Conservation (phyloP, 2,113 vertebrate genomes). For the Sebastes schlegelii region DNA sequence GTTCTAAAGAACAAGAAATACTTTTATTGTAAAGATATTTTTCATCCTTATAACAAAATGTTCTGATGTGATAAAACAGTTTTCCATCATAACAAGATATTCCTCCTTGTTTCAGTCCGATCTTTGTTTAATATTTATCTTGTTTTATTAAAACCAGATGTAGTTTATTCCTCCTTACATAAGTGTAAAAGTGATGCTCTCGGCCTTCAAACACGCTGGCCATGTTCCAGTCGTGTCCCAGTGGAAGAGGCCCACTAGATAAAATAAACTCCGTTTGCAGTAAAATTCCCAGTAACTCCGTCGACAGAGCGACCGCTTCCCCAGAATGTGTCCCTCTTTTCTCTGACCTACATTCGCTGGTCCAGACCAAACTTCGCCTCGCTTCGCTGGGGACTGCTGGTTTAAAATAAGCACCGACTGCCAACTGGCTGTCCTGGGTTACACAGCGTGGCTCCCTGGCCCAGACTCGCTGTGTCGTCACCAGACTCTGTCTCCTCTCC, state of each 20-base stretch:
- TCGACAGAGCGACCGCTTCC: background rate
- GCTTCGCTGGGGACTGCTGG: constrained; percentile 25
- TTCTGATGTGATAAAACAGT: background rate
- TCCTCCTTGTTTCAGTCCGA: background rate
- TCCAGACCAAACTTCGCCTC: constrained; percentile 40
- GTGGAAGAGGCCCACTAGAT: constrained; percentile 39
- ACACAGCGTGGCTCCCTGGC: constrained; percentile 1
- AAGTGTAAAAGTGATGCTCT: background rate
- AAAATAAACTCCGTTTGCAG: constrained; percentile 49
- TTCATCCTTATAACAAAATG: background rate
- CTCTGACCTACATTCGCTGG: constrained; percentile 71
- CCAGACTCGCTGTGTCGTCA: background rate
- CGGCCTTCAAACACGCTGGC: constrained; percentile 3
- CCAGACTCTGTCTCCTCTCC: background rate
- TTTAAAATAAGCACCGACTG: constrained; percentile 61
- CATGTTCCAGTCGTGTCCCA: constrained; percentile 20
- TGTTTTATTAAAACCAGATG: background rate
- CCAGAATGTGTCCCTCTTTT: constrained; percentile 19
- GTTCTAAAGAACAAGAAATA: background rate
- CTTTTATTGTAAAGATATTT: background rate
- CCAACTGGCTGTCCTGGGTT: background rate
- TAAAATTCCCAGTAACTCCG: constrained; percentile 46
- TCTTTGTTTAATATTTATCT: background rate
- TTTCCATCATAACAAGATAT: background rate
- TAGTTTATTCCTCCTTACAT: background rate